Evolutionary conservation across 2,113 vertebrate genomes (phyloP).

Genomic region (Nothoprocta perdicaria): DNA sequence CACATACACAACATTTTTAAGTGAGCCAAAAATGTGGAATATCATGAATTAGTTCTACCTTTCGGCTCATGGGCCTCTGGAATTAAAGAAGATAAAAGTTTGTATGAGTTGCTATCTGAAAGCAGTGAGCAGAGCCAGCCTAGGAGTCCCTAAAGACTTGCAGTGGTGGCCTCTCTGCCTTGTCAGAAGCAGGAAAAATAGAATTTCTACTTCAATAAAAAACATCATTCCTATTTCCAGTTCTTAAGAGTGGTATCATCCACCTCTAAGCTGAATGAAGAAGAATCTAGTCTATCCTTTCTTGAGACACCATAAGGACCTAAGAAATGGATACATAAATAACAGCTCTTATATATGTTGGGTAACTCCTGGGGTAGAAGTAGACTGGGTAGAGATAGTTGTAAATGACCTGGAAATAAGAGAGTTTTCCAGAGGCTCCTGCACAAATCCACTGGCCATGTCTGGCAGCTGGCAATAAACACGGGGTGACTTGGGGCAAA

Average conservation of each 20-base stretch:
- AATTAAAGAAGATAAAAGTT: constrained; percentile 6
- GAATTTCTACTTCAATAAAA: constrained; percentile 16
- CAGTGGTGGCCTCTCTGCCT: background rate
- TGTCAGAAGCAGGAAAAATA: background rate
- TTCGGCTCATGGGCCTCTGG: background rate
- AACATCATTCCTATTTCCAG: background rate
- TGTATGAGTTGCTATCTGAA: background rate
- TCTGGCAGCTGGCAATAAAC: constrained; percentile 3
- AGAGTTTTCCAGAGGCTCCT: background rate
- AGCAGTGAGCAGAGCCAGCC: background rate
- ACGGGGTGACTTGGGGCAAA: background rate
- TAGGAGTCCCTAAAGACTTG: background rate
- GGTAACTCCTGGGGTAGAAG: background rate
- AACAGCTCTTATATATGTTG: background rate
- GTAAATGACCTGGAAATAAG: background rate
- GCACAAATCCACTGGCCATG: background rate
- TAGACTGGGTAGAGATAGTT: background rate
- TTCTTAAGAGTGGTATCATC: background rate
- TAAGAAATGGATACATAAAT: background rate
- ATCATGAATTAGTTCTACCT: background rate
- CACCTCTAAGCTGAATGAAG: background rate
- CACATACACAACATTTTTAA: no score
- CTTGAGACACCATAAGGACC: background rate
- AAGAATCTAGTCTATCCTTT: background rate
- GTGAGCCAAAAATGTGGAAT: background rate